Evolutionary conservation across 2,113 vertebrate species (phyloP).

Genomic region (Pachypanchax playfairii): DNA sequence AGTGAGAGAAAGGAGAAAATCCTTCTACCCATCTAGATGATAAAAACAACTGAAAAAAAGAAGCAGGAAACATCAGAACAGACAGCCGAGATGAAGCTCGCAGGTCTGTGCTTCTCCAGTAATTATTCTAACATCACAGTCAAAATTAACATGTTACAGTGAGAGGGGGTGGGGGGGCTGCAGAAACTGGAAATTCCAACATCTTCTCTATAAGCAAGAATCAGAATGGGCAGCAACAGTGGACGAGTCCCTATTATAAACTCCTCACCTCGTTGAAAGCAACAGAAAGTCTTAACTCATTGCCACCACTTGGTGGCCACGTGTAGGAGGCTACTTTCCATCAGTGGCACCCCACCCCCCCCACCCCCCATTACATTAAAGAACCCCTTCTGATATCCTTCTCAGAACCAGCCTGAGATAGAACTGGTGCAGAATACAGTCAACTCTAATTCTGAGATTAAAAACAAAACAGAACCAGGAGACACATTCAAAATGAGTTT

Average conservation of each 20-base stretch:
- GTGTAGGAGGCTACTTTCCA: conserved; percentile 31
- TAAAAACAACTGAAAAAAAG: background rate
- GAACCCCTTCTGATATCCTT: no score
- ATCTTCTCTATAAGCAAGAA: conserved; percentile 27
- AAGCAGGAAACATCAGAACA: background rate
- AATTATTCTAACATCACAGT: conserved; percentile 5
- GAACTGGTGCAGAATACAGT: no score
- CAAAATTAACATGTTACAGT: conserved; percentile 1
- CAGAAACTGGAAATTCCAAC: conserved; percentile 27
- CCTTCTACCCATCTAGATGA: no score
- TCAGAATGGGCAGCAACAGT: conserved; percentile 45
- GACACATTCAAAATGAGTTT: no score
- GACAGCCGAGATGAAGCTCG: background rate
- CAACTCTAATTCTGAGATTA: background rate
- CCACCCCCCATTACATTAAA: background rate
- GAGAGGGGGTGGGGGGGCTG: background rate
- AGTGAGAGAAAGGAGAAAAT: background rate
- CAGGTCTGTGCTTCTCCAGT: background rate
- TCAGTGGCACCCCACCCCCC: background rate
- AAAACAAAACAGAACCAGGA: background rate
- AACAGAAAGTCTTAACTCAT: conserved; percentile 1
- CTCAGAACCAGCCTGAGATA: no score
- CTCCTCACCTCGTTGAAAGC: conserved; percentile 3
- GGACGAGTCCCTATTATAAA: conserved; percentile 40
- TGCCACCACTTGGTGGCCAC: conserved; percentile 54